Conservation (phyloP, 2,888 invertebrate genomes). For the Drosophila neonasuta region DNA sequence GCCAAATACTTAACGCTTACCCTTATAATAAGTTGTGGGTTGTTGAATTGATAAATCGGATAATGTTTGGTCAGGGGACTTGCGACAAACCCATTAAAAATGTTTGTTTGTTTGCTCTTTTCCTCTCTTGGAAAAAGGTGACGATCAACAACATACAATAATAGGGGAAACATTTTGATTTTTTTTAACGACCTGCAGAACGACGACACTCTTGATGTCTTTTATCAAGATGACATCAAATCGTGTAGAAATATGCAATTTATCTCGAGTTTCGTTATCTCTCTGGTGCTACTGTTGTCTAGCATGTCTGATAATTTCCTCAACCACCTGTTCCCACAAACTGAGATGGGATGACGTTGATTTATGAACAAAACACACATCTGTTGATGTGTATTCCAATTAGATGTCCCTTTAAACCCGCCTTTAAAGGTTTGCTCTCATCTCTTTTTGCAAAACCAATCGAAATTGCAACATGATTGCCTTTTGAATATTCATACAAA, state of each 20-base stretch:
- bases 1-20: slow-evolving; percentile 34
- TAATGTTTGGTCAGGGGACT: slow-evolving; percentile 38
- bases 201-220: slow-evolving; percentile 8
- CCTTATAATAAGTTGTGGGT: neutral
- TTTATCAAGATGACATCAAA: slow-evolving; percentile 37
- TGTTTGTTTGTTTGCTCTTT: slow-evolving; percentile 36
- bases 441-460: neutral
- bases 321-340: slow-evolving; percentile 26
- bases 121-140: slow-evolving; percentile 21
- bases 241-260: slow-evolving; percentile 29
- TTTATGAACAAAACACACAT: slow-evolving; percentile 21
- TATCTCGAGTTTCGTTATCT: slow-evolving; percentile 49
- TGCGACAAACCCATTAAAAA: slow-evolving; percentile 56
- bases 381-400: neutral
- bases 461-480: neutral
- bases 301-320: slow-evolving; percentile 33
- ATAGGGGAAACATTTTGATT: slow-evolving; percentile 24
- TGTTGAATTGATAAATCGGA: neutral
- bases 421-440: neutral
- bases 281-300: slow-evolving; percentile 45
- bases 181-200: slow-evolving; percentile 36
- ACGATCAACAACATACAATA: slow-evolving; percentile 27
- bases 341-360: slow-evolving; percentile 32
- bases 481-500: neutral
- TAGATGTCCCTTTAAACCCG: neutral